Percentiles rank a stretch among this genome's conserved stretches.
phyloP scores from a whole-genome alignment of 2,888 invertebrate genomes.

The Drosophila peninsularis region DNA sequence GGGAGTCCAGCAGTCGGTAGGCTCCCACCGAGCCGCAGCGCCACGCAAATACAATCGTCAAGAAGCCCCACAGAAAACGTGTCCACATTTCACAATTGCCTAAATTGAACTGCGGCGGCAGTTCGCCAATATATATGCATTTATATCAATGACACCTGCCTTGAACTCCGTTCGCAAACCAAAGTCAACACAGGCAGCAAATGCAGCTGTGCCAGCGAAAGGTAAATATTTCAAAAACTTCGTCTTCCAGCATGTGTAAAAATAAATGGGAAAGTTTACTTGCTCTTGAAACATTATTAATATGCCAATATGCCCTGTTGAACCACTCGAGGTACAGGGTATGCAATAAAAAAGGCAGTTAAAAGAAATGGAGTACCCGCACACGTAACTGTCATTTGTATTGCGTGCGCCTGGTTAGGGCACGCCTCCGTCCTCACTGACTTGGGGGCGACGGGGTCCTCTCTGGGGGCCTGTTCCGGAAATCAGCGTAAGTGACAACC shows the following conservation, averaged over 20 bases:
- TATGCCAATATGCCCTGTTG: not conserved
- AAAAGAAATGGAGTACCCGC: slow-evolving; percentile 22
- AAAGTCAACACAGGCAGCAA: slow-evolving; percentile 8
- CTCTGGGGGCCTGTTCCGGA: slow-evolving; percentile 55
- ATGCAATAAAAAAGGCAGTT: slow-evolving; percentile 3
- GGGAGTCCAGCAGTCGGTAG: slow-evolving; percentile 2
- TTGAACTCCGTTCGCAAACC: slow-evolving; percentile 23
- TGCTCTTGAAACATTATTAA: no score
- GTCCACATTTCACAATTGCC: slow-evolving; percentile 28
- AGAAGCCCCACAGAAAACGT: slow-evolving; percentile 12
- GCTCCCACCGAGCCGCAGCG: slow-evolving; percentile 1
- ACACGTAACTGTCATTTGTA: slow-evolving; percentile 72
- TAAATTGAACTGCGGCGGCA: slow-evolving; percentile 13
- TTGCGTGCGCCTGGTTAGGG: slow-evolving; percentile 9
- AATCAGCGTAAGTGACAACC: slow-evolving; percentile 67
- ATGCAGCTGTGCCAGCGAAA: slow-evolving; percentile 28
- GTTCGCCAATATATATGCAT: slow-evolving; percentile 2
- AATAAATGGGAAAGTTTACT: not conserved
- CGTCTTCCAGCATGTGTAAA: not conserved
- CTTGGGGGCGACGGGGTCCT: slow-evolving; percentile 24
- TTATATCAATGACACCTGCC: slow-evolving; percentile 13
- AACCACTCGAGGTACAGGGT: not conserved
- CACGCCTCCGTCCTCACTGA: slow-evolving; percentile 1
- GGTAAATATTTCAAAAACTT: slow-evolving; percentile 20
- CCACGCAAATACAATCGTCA: slow-evolving; percentile 9